phyloP scores from a whole-genome alignment of 2,888 invertebrate genomes.

The Chaetogeoica ovagalla region DNA sequence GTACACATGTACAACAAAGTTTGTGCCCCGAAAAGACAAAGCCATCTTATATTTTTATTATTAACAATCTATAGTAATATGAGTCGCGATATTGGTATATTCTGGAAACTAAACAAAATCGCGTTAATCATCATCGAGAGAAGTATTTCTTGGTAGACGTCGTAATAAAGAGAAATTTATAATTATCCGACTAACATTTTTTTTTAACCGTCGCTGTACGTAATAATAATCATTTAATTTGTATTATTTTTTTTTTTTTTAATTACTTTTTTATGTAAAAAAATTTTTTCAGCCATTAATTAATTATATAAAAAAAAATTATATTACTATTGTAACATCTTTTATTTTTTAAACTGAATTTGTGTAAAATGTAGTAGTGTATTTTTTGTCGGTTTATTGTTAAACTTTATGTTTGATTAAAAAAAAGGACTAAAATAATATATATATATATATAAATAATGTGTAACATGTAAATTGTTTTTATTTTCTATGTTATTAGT shows the following conservation, averaged over 20 bases:
- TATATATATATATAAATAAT: conserved; percentile 38
- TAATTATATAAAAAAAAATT: conserved; percentile 5
- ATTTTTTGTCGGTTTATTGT: conserved; percentile 43
- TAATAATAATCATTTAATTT: conserved; percentile 18
- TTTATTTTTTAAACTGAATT: conserved; percentile 28
- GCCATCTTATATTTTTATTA: conserved; percentile 40
- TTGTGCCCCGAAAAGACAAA: conserved; percentile 37
- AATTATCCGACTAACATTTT: conserved; percentile 36
- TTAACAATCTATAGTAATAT: conserved; percentile 9
- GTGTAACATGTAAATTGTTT: conserved; percentile 43
- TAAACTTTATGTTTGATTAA: conserved; percentile 28
- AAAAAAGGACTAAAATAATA: conserved; percentile 28
- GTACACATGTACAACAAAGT: not conserved
- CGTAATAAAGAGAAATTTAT: not conserved
- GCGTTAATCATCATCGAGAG: not conserved
- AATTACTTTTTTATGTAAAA: conserved; percentile 28
- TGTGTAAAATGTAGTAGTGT: conserved; percentile 19
- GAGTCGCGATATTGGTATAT: not conserved
- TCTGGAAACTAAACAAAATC: conserved; percentile 8
- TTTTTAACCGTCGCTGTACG: conserved; percentile 8
- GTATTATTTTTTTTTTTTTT: conserved; percentile 22
- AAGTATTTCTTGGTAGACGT: conserved; percentile 13
- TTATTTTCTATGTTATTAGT: conserved; percentile 27
- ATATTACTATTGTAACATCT: conserved; percentile 12
- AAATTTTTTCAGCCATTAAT: conserved; percentile 41